Evolutionary conservation across 2,888 invertebrate species (phyloP), one percentile per base, ranked within the genome.

Genomic region (Sphinx pinastri): DNA sequence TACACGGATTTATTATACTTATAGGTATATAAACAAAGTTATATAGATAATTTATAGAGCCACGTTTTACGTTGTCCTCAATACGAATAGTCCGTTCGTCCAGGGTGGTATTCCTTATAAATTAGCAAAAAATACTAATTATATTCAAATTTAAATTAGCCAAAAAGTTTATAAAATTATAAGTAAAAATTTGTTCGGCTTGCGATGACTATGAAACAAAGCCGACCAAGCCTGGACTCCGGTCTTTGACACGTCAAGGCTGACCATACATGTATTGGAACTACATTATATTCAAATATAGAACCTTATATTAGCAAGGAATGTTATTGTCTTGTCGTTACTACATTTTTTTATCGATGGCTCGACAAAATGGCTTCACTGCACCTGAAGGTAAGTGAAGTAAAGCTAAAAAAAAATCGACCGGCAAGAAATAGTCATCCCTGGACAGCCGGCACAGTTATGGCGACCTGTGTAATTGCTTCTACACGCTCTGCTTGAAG

Each of bases 281-380:
- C 60, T 71, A 71, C 79, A 88, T 89, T 89, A 87, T 87, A 88
- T 88, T 89, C 84, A 86, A 88, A 88, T 86, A 68, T 72, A 70
- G 69, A 68, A 75, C 74, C 79, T 77, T 77, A 74, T 81, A 85
- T 85, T 84, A 88, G 87, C 63, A 59, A 81, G 79, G 86, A 85
- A 88, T 87, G 87, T 85, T 81, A 88, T 89, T 88, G 88, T 89
- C 79, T 78, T 68, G 72, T 69, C 72, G 58, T 76, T 77, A 77
- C 79, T 77, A 7, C 2, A 10, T 54, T 19, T 12, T 25, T 25
- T 25, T 25, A 25, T 25, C 25, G 1, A 25, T 25, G 25, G 25
- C 25, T 25, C 25, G 25, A 25, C 25, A 25, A 25, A 25, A 25
- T 25, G 25, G 25, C 2, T 25, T 25, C 25, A 25, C 25, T 25